Conservation (phyloP, 2,797 vertebrate species). For the Odontamblyopus rebecca region DNA sequence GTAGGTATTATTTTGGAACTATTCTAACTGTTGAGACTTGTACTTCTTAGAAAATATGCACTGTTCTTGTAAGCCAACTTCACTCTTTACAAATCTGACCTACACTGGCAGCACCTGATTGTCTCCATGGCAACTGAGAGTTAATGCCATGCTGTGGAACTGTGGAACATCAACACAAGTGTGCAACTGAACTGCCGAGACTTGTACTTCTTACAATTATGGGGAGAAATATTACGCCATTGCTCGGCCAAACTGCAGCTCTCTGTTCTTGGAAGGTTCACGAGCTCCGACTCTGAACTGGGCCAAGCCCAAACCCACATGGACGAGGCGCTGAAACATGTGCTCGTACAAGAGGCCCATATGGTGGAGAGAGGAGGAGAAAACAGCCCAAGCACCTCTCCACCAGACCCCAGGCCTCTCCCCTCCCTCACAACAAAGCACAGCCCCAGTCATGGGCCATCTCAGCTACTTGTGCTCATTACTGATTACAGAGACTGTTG, state of each 20-base stretch:
- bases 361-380: constrained; percentile 35
- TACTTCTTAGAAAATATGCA: no score
- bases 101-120: no score
- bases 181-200: background rate
- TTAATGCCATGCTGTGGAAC: no score
- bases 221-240: background rate
- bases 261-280: background rate
- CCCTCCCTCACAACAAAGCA: background rate
- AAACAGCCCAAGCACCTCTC: constrained; percentile 37
- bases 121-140: no score
- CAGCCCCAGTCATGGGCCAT: constrained; percentile 27
- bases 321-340: constrained; percentile 38
- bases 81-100: no score
- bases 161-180: no score
- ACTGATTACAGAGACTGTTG: background rate
- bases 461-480: constrained; percentile 34
- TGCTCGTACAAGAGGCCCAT: constrained; percentile 49
- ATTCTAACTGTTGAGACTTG: no score
- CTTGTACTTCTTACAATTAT: constrained; percentile 43
- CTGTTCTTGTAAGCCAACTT: no score
- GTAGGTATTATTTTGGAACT: no score
- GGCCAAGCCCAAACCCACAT: constrained; percentile 17
- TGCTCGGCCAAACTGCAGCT: background rate
- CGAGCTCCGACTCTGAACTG: constrained; percentile 6
- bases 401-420: constrained; percentile 13